Percentiles rank a stretch among this genome's conserved stretches.
These are phyloP conservation scores for Xyrichtys novacula DNA, from an alignment of 2,797 vertebrate species.

Conservation along the genomic window DNA sequence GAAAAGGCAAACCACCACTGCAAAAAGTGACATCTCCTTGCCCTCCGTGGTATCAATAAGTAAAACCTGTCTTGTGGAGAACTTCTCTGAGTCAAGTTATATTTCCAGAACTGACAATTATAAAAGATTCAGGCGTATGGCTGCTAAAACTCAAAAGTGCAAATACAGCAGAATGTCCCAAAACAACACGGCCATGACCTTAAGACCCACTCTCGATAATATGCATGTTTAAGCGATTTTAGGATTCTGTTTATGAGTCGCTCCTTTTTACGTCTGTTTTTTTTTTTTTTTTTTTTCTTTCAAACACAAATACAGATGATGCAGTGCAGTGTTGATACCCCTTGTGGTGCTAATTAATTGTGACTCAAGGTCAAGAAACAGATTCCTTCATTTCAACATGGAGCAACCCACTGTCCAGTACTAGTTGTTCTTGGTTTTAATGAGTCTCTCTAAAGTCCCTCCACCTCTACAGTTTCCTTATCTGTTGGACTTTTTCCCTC, in stretches of 20 bases:
- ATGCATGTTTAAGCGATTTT: slow-evolving; percentile 33
- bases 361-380: slow-evolving; percentile 68
- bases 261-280: slow-evolving; percentile 27
- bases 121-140: not conserved
- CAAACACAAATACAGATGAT: slow-evolving; percentile 32
- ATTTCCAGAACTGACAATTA: not conserved
- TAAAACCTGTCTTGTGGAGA: too few relatives aligned
- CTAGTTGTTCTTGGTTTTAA: slow-evolving; percentile 63
- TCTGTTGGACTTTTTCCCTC: slow-evolving; percentile 25
- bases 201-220: slow-evolving; percentile 12
- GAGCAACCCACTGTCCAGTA: slow-evolving; percentile 59
- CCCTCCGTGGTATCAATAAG: not conserved
- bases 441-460: slow-evolving; percentile 55
- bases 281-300: slow-evolving; percentile 21
- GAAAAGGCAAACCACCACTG: not conserved
- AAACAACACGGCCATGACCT: slow-evolving; percentile 33
- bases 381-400: slow-evolving; percentile 57
- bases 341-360: slow-evolving; percentile 68
- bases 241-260: slow-evolving; percentile 38
- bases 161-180: slow-evolving; percentile 24
- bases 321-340: slow-evolving; percentile 41
- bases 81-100: too few relatives aligned
- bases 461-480: slow-evolving; percentile 44
- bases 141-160: not conserved
- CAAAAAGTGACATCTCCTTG: not conserved